phyloP scores from a whole-genome alignment of 2,888 invertebrate genomes.

The Drosophila tanythrix region DNA sequence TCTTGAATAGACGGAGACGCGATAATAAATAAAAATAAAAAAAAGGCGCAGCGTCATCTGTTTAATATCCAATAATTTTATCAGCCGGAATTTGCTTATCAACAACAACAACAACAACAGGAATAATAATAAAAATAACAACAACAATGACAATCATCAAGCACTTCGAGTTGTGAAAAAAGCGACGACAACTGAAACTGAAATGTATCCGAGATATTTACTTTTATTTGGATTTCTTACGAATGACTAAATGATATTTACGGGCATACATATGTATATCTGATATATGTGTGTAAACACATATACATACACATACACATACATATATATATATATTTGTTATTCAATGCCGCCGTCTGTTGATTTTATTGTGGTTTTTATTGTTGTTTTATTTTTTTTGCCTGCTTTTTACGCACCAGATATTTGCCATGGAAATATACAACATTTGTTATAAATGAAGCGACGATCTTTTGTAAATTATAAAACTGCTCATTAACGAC shows the following conservation, averaged over 20 bases:
- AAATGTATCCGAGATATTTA: constrained; percentile 1
- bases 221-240: constrained; percentile 16
- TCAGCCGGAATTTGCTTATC: constrained; percentile 10
- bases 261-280: not conserved
- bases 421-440: constrained; percentile 44
- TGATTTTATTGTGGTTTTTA: constrained; percentile 28
- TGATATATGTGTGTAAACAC: not conserved
- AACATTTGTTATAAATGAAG: constrained; percentile 41
- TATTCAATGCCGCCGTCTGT: constrained; percentile 39
- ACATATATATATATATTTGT: constrained; percentile 44
- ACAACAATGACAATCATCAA: constrained; percentile 6
- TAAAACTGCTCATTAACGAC: constrained; percentile 30
- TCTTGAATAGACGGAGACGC: not conserved
- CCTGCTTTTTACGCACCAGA: constrained; percentile 61
- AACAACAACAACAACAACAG: constrained; percentile 8
- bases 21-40: constrained; percentile 3
- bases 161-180: constrained; percentile 7
- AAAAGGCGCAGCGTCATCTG: constrained; percentile 8
- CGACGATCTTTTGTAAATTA: constrained; percentile 40
- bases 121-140: not conserved
- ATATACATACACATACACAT: not conserved
- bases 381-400: constrained; percentile 26
- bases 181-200: constrained; percentile 11
- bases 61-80: constrained; percentile 13
- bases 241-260: constrained; percentile 13